Evolutionary conservation across 2,113 vertebrate species (phyloP).

Genomic region (Diphyllodes magnificus): DNA sequence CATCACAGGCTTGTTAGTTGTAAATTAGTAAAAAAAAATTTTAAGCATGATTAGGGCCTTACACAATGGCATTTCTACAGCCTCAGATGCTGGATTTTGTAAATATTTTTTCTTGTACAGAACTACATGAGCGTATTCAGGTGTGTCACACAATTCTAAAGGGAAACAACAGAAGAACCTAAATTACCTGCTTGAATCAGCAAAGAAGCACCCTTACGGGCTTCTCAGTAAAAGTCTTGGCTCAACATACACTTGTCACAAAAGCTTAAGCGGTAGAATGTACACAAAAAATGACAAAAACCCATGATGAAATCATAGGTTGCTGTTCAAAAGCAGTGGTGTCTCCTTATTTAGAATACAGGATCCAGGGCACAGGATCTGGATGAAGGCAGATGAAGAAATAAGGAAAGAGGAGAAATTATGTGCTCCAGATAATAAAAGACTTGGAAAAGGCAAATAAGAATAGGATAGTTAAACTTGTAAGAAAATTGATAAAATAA

Average conservation of each 20-base stretch:
- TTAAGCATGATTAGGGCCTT: not conserved
- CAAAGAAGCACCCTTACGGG: fast-evolving
- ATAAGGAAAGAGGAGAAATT: not conserved
- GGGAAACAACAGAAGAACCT: not conserved
- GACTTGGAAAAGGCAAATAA: not conserved
- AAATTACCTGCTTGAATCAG: not conserved
- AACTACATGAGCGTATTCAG: not conserved
- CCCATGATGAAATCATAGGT: not conserved
- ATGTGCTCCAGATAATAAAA: not conserved
- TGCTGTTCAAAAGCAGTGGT: not conserved
- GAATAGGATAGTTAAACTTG: not conserved
- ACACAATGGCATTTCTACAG: not conserved
- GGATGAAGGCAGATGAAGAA: not conserved
- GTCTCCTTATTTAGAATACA: not conserved
- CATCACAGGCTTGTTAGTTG: not conserved
- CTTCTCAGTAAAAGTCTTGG: not conserved
- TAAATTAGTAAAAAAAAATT: not conserved
- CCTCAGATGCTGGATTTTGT: not conserved
- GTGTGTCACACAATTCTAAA: not conserved
- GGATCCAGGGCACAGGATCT: not conserved
- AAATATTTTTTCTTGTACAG: not conserved
- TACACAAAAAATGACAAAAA: not conserved
- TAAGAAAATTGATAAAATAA: not conserved
- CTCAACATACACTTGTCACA: not conserved
- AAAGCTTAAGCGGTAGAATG: not conserved